Percentiles rank a stretch among this genome's conserved stretches.
phyloP scores from a whole-genome alignment of 1,140 invertebrate genomes.

The Eumaeus atala region DNA sequence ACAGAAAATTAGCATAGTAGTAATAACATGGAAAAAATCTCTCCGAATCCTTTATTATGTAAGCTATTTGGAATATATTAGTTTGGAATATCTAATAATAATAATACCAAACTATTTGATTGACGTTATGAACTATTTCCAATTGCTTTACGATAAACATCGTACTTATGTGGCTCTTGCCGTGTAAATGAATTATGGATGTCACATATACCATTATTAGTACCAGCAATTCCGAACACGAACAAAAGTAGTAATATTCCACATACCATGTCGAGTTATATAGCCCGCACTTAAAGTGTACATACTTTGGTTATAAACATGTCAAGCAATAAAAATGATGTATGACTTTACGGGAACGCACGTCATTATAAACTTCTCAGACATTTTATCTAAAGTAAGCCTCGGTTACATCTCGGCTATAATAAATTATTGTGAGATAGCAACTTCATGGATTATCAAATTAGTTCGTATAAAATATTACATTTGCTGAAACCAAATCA shows the following conservation, averaged over 20 bases:
- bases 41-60: no score
- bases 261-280: conserved; percentile 3
- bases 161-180: background rate
- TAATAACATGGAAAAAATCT: no score
- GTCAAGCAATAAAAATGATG: conserved; percentile 28
- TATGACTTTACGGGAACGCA: conserved; percentile 24
- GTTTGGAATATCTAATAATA: no score
- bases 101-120: no score
- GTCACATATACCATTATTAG: conserved; percentile 7
- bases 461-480: background rate
- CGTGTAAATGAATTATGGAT: background rate
- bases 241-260: background rate
- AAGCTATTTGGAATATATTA: no score
- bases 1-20: no score
- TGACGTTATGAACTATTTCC: no score
- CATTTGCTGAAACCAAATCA: background rate
- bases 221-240: conserved; percentile 2
- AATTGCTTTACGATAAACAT: no score
- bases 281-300: conserved; percentile 6
- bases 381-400: background rate
- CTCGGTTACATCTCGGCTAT: conserved; percentile 7
- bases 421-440: no score
- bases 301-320: conserved; percentile 19
- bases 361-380: conserved; percentile 24
- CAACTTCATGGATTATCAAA: background rate